Conservation (phyloP, 2,888 invertebrate genomes). For the Phengaris arion region DNA sequence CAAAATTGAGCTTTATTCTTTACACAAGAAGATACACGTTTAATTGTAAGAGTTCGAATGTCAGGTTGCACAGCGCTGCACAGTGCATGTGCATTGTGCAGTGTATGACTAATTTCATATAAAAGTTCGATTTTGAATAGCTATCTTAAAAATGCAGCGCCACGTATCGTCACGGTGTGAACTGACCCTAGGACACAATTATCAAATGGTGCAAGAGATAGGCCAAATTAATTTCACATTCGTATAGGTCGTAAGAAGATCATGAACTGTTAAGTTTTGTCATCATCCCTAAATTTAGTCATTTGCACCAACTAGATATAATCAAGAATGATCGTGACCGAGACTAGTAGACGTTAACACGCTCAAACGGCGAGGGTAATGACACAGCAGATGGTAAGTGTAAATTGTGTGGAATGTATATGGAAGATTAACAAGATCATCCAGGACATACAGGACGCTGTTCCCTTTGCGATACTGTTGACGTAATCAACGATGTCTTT, state of each 20-base stretch:
- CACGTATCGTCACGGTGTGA: too few relatives aligned
- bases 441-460: neutral
- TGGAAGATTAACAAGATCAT: constrained; percentile 32
- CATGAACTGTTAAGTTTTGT: neutral
- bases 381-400: constrained; percentile 73
- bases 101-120: too few relatives aligned
- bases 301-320: constrained; percentile 33
- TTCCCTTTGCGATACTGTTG: neutral
- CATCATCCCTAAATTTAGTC: constrained; percentile 8
- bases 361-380: constrained; percentile 73
- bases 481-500: neutral
- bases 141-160: too few relatives aligned
- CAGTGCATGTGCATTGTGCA: too few relatives aligned
- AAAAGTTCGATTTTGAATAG: too few relatives aligned
- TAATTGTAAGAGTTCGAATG: too few relatives aligned
- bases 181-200: too few relatives aligned
- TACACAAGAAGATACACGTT: too few relatives aligned
- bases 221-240: neutral
- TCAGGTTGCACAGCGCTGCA: too few relatives aligned
- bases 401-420: constrained; percentile 54
- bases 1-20: too few relatives aligned
- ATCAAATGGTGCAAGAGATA: neutral
- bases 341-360: constrained; percentile 66
- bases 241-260: neutral
- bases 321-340: constrained; percentile 62